A percentile compares a stretch with the other conserved stretches of the same genome.
Conservation (phyloP, 2,797 vertebrate genomes). For the Bucorvus abyssinicus region DNA sequence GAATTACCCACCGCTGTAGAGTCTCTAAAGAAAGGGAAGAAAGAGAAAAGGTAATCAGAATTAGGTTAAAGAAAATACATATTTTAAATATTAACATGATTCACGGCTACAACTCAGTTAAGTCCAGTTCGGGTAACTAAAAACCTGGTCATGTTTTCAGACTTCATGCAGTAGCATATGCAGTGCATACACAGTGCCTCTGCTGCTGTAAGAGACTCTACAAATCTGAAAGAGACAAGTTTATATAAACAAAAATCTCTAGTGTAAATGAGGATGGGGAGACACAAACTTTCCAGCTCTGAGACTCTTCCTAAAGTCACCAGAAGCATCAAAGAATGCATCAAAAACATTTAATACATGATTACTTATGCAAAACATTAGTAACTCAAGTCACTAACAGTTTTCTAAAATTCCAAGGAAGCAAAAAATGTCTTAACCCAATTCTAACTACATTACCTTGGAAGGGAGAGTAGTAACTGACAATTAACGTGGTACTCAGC, state of each 20-base stretch:
- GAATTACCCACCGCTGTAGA: conserved; percentile 90
- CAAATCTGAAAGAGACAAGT: not conserved
- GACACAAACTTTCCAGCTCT: not conserved
- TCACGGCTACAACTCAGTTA: not conserved
- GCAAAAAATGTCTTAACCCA: not conserved
- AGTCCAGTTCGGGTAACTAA: not conserved
- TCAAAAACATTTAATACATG: not conserved
- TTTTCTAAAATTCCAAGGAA: not conserved
- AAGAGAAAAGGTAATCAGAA: not conserved
- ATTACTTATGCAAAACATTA: not conserved
- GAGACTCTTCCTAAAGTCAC: not conserved
- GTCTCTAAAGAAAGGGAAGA: conserved; percentile 79
- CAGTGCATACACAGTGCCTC: not conserved
- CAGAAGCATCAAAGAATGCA: not conserved
- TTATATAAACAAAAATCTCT: not conserved
- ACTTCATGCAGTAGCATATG: not conserved
- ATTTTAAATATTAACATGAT: not conserved
- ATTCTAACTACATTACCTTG: not conserved
- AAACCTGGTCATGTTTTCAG: not conserved
- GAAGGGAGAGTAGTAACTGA: not conserved
- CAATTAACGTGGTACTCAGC: not conserved
- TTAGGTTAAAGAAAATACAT: not conserved
- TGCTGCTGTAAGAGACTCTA: not conserved
- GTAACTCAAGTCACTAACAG: not conserved
- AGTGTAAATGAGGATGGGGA: not conserved